A percentile compares a stretch with the other conserved stretches of the same genome.
These are phyloP conservation scores for Camelus dromedarius DNA, from an alignment of 2,113 vertebrate genomes.

Conservation along the genomic window DNA sequence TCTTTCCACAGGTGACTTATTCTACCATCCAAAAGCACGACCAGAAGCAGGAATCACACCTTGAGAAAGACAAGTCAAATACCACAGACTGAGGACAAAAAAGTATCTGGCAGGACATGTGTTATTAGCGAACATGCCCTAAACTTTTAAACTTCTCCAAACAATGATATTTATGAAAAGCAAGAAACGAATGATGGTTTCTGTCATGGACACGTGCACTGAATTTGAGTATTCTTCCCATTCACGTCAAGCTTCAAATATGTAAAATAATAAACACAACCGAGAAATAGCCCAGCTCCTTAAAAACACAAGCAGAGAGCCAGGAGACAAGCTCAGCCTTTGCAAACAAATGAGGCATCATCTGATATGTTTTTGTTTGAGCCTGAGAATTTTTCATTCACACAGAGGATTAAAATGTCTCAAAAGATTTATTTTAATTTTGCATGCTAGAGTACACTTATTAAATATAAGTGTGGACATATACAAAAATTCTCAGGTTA, in stretches of 20 bases:
- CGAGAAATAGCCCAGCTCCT: slow-evolving; percentile 46
- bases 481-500: slow-evolving; percentile 57
- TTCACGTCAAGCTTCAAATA: slow-evolving; percentile 24
- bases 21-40: neutral
- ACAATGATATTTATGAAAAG: neutral
- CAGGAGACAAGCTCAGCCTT: neutral
- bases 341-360: slow-evolving; percentile 26
- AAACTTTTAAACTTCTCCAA: slow-evolving; percentile 33
- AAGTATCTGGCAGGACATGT: neutral
- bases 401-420: slow-evolving; percentile 48
- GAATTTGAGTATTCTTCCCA: neutral
- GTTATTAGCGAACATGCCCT: neutral
- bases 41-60: neutral
- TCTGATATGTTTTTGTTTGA: neutral
- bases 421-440: neutral
- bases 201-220: neutral
- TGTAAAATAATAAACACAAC: slow-evolving; percentile 54
- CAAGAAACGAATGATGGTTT: neutral
- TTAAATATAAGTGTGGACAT: slow-evolving; percentile 38
- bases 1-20: neutral
- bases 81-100: neutral
- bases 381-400: neutral
- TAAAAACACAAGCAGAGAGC: slow-evolving; percentile 23
- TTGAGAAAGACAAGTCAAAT: neutral
- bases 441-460: neutral